Evolutionary conservation across 2,113 vertebrate genomes (phyloP), one percentile per base, ranked within the genome.

Genomic region (Pelobates fuscus): DNA sequence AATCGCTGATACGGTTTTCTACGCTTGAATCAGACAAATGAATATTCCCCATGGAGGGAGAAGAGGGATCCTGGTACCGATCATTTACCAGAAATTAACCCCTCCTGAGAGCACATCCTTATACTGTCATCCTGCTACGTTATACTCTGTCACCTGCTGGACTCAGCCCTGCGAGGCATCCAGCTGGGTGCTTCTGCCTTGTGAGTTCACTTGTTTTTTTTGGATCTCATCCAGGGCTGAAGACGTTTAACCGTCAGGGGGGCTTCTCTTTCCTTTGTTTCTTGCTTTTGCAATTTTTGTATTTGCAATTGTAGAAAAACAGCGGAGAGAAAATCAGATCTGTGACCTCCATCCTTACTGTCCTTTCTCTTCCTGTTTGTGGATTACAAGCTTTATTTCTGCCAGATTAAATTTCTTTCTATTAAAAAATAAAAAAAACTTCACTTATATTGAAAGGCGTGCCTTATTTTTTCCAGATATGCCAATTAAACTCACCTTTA

Each of bases 1-100:
- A 68, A 61, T 44, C 60, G 73, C 73, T 77, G 73, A 77, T 77
- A 68, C 65, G 59, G 27, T 77, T 77, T 68, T 55, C 64, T 77
- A 68, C 65, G 59, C 64, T 67, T 67, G 72, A 75, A 37, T 29
- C 65, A 61, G 65, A 77, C 65, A 77, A 68, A 77, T 60, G 37
- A 61, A 77, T 18, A 68, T 61, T 61, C 65, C 65, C 73, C 24
- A 55, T 68, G 20, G 73, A 15, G 41, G 46, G 46, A 60, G 43
- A 23, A 77, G 64, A 68, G 21, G 25, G 65, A 57, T 68, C 57
- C 73, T 37, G n/a, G 27, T 68, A 61, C 67, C 20, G n/a, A n/a
- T 67, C 27, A 68, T 77, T 67, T 60, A 68, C 71, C 26, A 11
- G 43, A 54, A 41, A 60, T 76, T 60, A 76, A 77, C 73, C 73